Evolutionary conservation across 2,797 vertebrate genomes (phyloP).

Genomic region (Philypnodon macrostomus): DNA sequence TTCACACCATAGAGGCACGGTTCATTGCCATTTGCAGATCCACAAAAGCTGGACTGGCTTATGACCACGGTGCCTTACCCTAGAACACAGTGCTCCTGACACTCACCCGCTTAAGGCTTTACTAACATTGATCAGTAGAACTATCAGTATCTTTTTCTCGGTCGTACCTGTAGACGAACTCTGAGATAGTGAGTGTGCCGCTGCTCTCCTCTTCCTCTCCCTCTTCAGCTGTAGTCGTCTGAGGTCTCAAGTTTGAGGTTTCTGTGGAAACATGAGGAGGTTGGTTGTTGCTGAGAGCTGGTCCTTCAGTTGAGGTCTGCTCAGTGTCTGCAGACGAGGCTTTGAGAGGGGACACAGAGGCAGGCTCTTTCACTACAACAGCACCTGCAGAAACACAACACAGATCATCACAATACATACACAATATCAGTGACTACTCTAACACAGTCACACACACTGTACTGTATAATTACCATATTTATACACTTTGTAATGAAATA

Average conservation of each 20-base stretch:
- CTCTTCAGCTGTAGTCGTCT: constrained; percentile 65
- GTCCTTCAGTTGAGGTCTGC: constrained; percentile 45
- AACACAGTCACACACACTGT: too few species aligned
- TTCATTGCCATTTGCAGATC: too few species aligned
- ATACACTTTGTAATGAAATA: too few species aligned
- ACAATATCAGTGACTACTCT: too few species aligned
- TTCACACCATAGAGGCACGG: too few species aligned
- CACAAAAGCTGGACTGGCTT: too few species aligned
- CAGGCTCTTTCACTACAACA: constrained; percentile 68
- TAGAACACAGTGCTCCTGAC: too few species aligned
- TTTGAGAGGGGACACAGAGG: constrained; percentile 70
- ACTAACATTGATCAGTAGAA: too few species aligned
- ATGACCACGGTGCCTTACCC: too few species aligned
- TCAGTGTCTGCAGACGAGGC: constrained; percentile 55
- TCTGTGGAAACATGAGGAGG: constrained; percentile 58
- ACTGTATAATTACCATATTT: too few species aligned
- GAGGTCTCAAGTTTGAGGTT: constrained; percentile 55
- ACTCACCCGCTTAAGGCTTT: too few species aligned
- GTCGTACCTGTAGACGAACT: constrained; percentile 82
- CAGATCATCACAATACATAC: background rate
- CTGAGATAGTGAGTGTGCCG: constrained; percentile 85
- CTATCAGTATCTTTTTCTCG: too few species aligned
- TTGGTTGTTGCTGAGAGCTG: constrained; percentile 42
- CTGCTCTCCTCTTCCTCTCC: constrained; percentile 60
- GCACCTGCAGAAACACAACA: constrained; percentile 54